phyloP scores from a whole-genome alignment of 2,797 vertebrate genomes.

The Sciurus vulgaris region DNA sequence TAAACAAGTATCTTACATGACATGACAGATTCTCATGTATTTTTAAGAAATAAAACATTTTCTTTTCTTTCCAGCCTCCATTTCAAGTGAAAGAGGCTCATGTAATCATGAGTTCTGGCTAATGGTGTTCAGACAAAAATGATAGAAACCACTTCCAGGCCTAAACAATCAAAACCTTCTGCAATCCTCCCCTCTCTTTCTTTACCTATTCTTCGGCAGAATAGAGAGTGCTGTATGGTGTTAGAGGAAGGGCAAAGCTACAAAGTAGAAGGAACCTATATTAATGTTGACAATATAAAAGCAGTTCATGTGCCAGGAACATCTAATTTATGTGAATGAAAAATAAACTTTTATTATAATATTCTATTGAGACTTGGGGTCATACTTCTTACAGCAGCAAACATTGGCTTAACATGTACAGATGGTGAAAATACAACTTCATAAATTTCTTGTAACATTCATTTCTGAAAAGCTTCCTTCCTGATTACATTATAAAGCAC shows the following conservation, averaged over 20 bases:
- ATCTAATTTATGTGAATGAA: not conserved
- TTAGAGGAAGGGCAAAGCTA: not conserved
- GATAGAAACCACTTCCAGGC: not conserved
- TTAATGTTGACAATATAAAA: not conserved
- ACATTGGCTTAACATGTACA: not conserved
- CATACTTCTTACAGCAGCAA: not conserved
- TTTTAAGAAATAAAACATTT: not conserved
- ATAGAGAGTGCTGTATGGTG: not conserved
- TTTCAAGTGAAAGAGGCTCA: not conserved
- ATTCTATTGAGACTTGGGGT: not conserved
- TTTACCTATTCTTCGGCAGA: not conserved
- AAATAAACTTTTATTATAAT: not conserved
- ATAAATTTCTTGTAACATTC: not conserved
- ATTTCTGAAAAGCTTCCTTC: constrained; percentile 20
- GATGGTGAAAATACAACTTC: not conserved
- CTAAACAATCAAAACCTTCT: not conserved
- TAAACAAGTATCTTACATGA: constrained; percentile 30
- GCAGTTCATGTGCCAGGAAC: not conserved
- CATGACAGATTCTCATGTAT: not conserved
- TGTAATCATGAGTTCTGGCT: not conserved
- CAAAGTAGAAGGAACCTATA: not conserved
- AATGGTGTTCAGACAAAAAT: constrained; percentile 22
- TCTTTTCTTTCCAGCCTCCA: not conserved
- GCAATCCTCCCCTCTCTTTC: not conserved
- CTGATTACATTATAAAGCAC: constrained; percentile 42